phyloP scores from a whole-genome alignment of 1,140 invertebrate genomes.

The Drosophila littoralis region DNA sequence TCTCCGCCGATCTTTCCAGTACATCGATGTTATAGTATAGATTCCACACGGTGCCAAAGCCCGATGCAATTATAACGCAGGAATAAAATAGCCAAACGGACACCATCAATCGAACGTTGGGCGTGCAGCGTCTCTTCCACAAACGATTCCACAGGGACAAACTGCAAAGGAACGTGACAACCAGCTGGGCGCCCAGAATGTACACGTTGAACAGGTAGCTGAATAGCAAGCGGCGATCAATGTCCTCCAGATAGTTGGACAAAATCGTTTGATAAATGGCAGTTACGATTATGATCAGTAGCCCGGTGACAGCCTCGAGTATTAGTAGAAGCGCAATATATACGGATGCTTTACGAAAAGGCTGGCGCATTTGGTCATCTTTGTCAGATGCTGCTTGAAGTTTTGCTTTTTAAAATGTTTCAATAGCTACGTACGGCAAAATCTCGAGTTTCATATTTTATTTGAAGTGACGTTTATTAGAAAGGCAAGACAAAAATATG shows the following conservation, averaged over 20 bases:
- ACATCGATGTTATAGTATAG: conserved; percentile 50
- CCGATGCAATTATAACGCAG: conserved; percentile 65
- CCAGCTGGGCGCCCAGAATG: conserved; percentile 59
- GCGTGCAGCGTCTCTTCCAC: conserved; percentile 67
- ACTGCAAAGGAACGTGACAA: conserved; percentile 64
- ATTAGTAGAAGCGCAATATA: conserved; percentile 65
- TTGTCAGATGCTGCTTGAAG: conserved; percentile 29
- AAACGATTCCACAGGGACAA: conserved; percentile 66
- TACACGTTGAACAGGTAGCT: conserved; percentile 65
- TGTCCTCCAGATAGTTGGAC: conserved; percentile 54
- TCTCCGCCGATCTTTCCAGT: conserved; percentile 55
- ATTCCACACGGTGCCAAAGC: conserved; percentile 61
- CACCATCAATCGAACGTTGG: conserved; percentile 65
- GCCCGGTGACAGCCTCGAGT: conserved; percentile 61
- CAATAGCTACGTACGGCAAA: not conserved
- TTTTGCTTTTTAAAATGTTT: conserved; percentile 6
- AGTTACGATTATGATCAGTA: conserved; percentile 61
- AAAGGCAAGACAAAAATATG: not conserved
- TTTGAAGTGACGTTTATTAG: conserved; percentile 21
- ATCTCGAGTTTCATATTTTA: conserved; percentile 28
- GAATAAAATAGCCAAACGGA: conserved; percentile 72
- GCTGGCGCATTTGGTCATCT: conserved; percentile 80
- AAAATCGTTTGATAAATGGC: conserved; percentile 62
- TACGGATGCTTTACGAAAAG: conserved; percentile 63
- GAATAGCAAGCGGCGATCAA: conserved; percentile 50